Conservation (phyloP, 2,797 vertebrate genomes). For the Avahi laniger region DNA sequence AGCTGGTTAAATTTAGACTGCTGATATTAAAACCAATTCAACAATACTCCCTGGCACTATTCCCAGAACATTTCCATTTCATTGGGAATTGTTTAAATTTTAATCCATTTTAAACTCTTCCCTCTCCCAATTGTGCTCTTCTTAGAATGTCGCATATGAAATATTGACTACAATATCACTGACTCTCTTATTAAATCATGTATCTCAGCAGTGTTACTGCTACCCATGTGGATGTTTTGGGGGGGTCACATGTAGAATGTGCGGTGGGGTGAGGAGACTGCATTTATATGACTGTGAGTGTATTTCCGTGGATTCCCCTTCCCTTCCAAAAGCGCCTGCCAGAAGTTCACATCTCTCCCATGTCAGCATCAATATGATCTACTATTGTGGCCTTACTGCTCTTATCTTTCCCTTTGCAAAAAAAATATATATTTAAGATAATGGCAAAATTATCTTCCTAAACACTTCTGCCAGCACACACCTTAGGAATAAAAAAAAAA, state of each 20-base stretch:
- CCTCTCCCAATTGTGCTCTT: slow-evolving; percentile 48
- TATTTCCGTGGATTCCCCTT: neutral
- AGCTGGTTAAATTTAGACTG: slow-evolving; percentile 72
- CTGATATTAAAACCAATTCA: slow-evolving; percentile 74
- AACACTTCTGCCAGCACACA: neutral
- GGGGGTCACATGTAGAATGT: neutral
- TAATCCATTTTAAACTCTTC: slow-evolving; percentile 69
- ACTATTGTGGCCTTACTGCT: neutral
- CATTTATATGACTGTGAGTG: neutral
- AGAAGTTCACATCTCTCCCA: neutral
- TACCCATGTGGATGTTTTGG: neutral
- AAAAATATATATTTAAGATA: neutral
- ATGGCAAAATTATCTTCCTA: neutral
- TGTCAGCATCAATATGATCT: neutral
- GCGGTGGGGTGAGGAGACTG: neutral
- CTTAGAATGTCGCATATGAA: slow-evolving; percentile 62
- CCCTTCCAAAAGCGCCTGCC: neutral
- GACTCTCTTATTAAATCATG: slow-evolving; percentile 65
- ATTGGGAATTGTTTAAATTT: slow-evolving; percentile 76
- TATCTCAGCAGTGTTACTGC: slow-evolving; percentile 34
- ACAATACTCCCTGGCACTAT: slow-evolving; percentile 63
- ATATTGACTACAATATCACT: slow-evolving; percentile 57
- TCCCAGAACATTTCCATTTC: slow-evolving; percentile 75
- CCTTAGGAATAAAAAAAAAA: neutral
- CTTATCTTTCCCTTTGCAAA: neutral